Evolutionary conservation across 37 sponge, comb jelly and placozoan species (phyloP).

Genomic region (Cladorhizidae sp.): DNA sequence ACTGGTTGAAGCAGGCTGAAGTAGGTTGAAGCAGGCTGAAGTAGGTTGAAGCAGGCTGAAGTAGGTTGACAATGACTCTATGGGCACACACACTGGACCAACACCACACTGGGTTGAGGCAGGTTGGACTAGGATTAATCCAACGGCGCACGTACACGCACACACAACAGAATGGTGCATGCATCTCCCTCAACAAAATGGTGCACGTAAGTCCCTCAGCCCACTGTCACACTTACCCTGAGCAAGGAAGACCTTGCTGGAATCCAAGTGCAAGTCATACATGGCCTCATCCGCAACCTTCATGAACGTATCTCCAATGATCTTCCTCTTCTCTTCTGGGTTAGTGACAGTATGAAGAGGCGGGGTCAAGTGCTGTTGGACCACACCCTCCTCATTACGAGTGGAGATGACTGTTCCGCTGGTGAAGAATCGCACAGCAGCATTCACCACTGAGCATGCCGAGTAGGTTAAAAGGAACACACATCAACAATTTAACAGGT

Average conservation of each 20-base stretch:
- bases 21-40: too few relatives aligned
- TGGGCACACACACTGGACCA: too few relatives aligned
- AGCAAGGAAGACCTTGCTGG: constrained; percentile 52
- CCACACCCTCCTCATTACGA: neutral
- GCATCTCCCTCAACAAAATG: too few relatives aligned
- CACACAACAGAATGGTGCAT: too few relatives aligned
- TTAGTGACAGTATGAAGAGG: constrained; percentile 62
- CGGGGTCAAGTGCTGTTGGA: constrained; percentile 38
- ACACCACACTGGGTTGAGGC: too few relatives aligned
- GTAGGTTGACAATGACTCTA: too few relatives aligned
- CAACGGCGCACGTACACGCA: too few relatives aligned
- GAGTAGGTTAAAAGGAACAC: neutral
- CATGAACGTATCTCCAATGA: constrained; percentile 93
- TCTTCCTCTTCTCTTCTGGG: constrained; percentile 87
- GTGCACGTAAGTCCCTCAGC: too few relatives aligned
- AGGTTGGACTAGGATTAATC: too few relatives aligned
- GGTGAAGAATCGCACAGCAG: constrained; percentile 41
- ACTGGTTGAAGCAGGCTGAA: too few relatives aligned
- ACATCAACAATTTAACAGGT: too few relatives aligned
- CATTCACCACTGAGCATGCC: constrained; percentile 8
- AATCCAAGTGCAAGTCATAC: constrained; percentile 17
- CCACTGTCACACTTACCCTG: constrained; percentile 40
- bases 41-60: too few relatives aligned
- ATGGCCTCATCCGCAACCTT: constrained; percentile 50
- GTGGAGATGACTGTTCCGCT: constrained; percentile 35